Evolutionary conservation across 1,140 invertebrate genomes (phyloP).

Genomic region (Chymomyza costata): DNA sequence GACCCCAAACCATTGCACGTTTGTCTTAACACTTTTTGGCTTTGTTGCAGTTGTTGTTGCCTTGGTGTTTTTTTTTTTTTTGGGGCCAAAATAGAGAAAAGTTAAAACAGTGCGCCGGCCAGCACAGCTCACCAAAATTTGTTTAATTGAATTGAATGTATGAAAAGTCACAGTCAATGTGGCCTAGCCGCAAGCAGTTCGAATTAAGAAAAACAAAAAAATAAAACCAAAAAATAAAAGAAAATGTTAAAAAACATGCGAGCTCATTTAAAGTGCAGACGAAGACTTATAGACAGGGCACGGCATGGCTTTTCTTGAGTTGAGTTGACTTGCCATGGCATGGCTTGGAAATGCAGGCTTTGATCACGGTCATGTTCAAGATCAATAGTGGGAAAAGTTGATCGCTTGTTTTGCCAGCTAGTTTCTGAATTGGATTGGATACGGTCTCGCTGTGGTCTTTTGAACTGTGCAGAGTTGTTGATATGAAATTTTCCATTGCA

Average conservation of each 20-base stretch:
- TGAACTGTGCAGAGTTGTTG: conserved; percentile 52
- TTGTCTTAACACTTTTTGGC: conserved; percentile 63
- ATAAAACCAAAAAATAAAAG: not conserved
- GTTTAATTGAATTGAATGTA: conserved; percentile 68
- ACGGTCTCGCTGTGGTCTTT: conserved; percentile 57
- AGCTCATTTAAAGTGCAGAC: conserved; percentile 60
- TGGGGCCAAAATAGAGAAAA: conserved; percentile 63
- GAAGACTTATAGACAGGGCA: no score
- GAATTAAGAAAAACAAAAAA: not conserved
- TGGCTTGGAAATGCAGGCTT: conserved; percentile 12
- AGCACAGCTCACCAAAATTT: conserved; percentile 58
- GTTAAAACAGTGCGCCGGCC: conserved; percentile 45
- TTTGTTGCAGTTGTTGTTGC: conserved; percentile 12
- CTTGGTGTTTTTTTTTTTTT: conserved; percentile 21
- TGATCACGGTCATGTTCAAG: conserved; percentile 49
- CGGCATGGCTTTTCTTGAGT: no score
- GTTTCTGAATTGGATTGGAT: no score
- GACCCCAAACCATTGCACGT: conserved; percentile 71
- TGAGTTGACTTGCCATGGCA: no score
- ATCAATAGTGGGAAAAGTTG: conserved; percentile 38
- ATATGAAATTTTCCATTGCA: no score
- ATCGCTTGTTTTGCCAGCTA: no score
- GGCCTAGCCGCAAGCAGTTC: no score
- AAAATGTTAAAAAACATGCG: conserved; percentile 50
- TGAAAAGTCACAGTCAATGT: conserved; percentile 39